Evolutionary conservation across 2,888 invertebrate genomes (phyloP).

Genomic region (Cyrtodaria siliqua): DNA sequence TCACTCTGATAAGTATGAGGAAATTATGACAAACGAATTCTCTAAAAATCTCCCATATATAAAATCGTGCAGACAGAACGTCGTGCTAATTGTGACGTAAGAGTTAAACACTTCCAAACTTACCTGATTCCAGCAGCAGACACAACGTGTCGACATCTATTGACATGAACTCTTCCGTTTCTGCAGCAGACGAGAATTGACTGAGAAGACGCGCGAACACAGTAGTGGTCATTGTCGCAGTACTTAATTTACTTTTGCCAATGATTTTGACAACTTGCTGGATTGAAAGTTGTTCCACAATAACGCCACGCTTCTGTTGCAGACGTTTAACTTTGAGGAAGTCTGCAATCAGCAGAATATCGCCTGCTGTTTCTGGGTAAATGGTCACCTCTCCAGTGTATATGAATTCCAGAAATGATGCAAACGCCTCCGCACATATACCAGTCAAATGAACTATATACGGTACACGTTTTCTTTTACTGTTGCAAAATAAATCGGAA

Average conservation of each 20-base stretch:
- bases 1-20: no score
- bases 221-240: constrained; percentile 4
- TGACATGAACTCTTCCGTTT: constrained; percentile 39
- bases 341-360: constrained; percentile 62
- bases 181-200: constrained; percentile 36
- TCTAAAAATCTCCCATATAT: no score
- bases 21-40: no score
- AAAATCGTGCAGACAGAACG: no score
- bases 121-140: constrained; percentile 55
- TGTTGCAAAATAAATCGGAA: constrained; percentile 58
- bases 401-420: constrained; percentile 66
- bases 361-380: constrained; percentile 50
- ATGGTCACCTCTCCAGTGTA: constrained; percentile 67
- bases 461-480: constrained; percentile 54
- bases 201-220: background rate
- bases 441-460: constrained; percentile 62
- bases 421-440: constrained; percentile 68
- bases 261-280: constrained; percentile 60
- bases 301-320: constrained; percentile 26
- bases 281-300: constrained; percentile 39
- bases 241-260: constrained; percentile 16
- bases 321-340: constrained; percentile 59
- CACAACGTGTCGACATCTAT: constrained; percentile 62
- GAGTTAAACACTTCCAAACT: no score
- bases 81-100: no score